Evolutionary conservation across 2,797 vertebrate species (phyloP).

Genomic region (Dromococcyx pavoninus): DNA sequence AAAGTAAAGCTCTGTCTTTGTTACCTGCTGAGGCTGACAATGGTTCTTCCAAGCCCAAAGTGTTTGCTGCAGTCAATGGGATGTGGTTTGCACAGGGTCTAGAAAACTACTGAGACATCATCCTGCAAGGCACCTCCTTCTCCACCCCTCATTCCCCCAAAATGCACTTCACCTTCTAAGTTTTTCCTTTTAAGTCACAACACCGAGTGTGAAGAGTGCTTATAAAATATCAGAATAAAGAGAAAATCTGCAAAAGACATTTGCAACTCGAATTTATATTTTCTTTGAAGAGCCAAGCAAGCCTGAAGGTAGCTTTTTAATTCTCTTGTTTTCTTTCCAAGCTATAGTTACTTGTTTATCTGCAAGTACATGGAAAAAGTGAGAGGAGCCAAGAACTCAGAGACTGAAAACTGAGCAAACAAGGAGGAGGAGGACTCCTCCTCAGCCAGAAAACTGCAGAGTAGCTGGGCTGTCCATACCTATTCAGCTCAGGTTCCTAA

Average conservation of each 20-base stretch:
- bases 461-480: background rate
- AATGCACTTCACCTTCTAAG: background rate
- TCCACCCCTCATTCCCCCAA: background rate
- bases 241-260: background rate
- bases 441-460: background rate
- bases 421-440: background rate
- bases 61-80: background rate
- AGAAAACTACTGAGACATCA: background rate
- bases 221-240: background rate
- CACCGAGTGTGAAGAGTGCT: background rate
- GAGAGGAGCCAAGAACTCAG: background rate
- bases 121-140: background rate
- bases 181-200: background rate
- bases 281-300: background rate
- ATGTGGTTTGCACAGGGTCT: background rate
- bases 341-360: background rate
- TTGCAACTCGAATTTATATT: background rate
- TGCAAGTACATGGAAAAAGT: background rate
- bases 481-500: background rate
- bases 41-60: background rate
- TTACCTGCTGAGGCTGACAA: background rate
- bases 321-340: background rate
- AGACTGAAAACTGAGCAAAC: background rate
- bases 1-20: fast-evolving
- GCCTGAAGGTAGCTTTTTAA: background rate